Evolutionary conservation across 2,888 invertebrate species (phyloP).

Genomic region (Campoletis raptor): DNA sequence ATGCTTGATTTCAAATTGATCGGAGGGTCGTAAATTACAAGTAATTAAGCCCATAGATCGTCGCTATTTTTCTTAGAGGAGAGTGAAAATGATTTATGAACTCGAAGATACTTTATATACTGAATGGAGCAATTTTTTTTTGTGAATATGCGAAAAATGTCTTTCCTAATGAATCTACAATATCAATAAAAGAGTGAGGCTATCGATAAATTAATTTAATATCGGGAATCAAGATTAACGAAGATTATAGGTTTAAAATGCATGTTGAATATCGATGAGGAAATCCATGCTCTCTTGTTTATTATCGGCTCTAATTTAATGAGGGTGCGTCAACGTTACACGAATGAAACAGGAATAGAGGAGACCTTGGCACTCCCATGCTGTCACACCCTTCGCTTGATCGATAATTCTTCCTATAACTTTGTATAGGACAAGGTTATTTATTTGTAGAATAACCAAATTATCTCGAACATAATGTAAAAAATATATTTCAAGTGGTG

Average conservation of each 20-base stretch:
- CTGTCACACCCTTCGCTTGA: constrained; percentile 18
- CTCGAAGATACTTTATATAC: background rate
- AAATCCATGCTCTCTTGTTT: constrained; percentile 4
- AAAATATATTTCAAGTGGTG: background rate
- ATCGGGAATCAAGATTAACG: background rate
- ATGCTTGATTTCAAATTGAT: background rate
- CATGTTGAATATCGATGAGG: constrained; percentile 71
- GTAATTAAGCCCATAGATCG: background rate
- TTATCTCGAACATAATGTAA: background rate
- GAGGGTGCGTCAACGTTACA: constrained; percentile 18
- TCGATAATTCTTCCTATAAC: constrained; percentile 5
- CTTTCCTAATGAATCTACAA: background rate
- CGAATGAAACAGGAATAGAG: constrained; percentile 28
- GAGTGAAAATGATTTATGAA: background rate
- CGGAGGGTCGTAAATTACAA: background rate
- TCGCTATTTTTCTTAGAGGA: background rate
- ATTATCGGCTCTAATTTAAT: constrained; percentile 26
- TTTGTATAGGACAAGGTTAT: constrained; percentile 39
- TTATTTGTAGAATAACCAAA: background rate
- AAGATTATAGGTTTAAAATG: too few relatives aligned
- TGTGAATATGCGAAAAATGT: background rate
- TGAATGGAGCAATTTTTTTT: background rate
- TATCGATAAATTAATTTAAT: background rate
- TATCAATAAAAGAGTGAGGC: background rate
- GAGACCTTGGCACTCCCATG: constrained; percentile 46